These are phyloP conservation scores for Pseudolycoriella hygida DNA, from an alignment of 2,888 invertebrate species.

Conservation along the genomic window DNA sequence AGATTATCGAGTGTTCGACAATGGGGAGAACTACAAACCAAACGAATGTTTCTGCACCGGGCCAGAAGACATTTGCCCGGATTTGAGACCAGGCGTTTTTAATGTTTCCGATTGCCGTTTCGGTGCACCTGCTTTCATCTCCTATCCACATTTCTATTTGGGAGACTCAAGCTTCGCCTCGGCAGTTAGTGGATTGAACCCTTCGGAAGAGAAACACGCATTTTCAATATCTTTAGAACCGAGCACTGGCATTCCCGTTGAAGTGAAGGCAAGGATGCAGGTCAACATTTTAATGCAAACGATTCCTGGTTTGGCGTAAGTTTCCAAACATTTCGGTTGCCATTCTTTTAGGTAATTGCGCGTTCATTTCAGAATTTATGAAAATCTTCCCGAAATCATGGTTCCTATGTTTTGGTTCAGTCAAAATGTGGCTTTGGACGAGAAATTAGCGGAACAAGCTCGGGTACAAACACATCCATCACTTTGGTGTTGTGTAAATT, in stretches of 20 bases:
- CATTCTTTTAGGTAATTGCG: background rate
- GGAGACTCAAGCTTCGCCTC: conserved; percentile 46
- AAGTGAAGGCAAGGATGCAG: conserved; percentile 56
- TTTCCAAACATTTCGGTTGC: conserved; percentile 12
- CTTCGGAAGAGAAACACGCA: conserved; percentile 42
- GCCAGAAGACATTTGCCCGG: conserved; percentile 25
- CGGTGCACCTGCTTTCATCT: conserved; percentile 68
- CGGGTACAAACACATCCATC: conserved; percentile 15
- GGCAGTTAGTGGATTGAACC: conserved; percentile 46
- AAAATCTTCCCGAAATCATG: conserved; percentile 33
- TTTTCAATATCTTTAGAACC: conserved; percentile 55
- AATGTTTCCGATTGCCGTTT: conserved; percentile 57
- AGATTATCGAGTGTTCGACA: conserved; percentile 50
- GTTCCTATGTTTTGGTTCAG: conserved; percentile 65
- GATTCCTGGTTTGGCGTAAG: conserved; percentile 36
- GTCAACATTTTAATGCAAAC: conserved; percentile 47
- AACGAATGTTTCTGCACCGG: conserved; percentile 49
- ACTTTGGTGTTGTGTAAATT: background rate
- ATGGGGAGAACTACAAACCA: conserved; percentile 39
- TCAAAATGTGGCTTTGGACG: conserved; percentile 41
- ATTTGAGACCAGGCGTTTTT: conserved; percentile 39
- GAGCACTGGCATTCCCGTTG: conserved; percentile 57
- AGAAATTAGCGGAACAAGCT: conserved; percentile 33
- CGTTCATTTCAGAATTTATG: conserved; percentile 31
- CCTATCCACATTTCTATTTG: conserved; percentile 66